Conservation (phyloP, 2,113 vertebrate genomes). For the Oceanodroma tethys region DNA sequence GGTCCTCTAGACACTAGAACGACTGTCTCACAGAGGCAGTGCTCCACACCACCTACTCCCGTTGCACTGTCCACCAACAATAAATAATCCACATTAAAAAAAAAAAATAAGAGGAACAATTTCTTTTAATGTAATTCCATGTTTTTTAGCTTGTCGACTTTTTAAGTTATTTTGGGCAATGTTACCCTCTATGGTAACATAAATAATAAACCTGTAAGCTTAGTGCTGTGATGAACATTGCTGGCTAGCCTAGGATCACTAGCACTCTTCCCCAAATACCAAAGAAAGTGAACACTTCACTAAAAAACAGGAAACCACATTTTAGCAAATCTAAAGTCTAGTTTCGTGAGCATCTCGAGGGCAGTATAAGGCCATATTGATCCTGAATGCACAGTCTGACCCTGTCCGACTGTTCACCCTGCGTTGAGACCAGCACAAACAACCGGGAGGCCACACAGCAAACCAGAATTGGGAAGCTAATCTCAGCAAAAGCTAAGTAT, state of each 20-base stretch:
- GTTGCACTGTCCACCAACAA: not conserved
- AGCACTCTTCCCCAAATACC: not conserved
- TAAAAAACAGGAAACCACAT: constrained; percentile 28
- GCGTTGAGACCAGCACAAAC: not conserved
- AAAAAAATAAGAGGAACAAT: not conserved
- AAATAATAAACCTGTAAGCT: not conserved
- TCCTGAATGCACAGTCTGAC: not conserved
- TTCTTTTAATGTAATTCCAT: not conserved
- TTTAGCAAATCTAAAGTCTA: not conserved
- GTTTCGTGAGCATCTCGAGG: not conserved
- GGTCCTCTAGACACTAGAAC: not conserved
- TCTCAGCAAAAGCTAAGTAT: not conserved
- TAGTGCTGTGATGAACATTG: not conserved
- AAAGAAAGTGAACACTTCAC: not conserved
- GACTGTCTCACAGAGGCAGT: not conserved
- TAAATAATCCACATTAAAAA: not conserved
- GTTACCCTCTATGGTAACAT: not conserved
- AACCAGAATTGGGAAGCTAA: not conserved
- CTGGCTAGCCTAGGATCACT: not conserved
- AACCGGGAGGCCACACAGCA: not conserved
- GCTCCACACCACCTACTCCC: not conserved
- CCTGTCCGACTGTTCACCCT: not conserved
- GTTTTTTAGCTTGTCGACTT: not conserved
- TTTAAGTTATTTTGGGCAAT: not conserved
- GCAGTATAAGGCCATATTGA: not conserved